Base-by-base conservation (phyloP, 2,888 invertebrate species). In the Agapostemon virescens region DNA sequence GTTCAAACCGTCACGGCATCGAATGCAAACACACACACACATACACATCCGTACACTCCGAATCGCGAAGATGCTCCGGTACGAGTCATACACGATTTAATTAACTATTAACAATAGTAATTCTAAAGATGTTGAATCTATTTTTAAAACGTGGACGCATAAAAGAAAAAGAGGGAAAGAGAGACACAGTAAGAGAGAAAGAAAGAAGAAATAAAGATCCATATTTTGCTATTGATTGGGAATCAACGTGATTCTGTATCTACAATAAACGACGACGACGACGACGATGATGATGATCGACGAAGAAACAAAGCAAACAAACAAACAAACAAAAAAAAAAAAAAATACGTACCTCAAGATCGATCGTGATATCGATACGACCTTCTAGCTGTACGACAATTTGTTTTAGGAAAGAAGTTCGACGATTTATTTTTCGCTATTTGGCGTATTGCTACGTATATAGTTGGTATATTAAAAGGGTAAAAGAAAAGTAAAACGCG, bases 81-180 rank as follows among this genome's bases (percentile, higher is more conserved):
- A 85, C 79, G 85, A 88, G 84, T 87, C 85, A 85, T 82, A 85
- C 87, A 85, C 87, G 88, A 88, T 88, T 90, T 89, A 89, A 90
- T 88, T 89, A 89, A 89, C 88, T 90, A 87, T 89, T 89, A 90
- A 90, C 88, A 86, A 88, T 90, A 91, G 89, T 63, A 87, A 87
- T 90, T 85, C 90, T 91, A 90, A 91, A 92, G 88, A 91, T 89
- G 90, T 92, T 91, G 90, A 92, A 87, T 91, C 90, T 92, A 92
- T 92, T 92, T 92, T 92, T 92, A 89, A 63, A 91, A 89, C 87
- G 88, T 87, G 88, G 88, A 89, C 90, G 88, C 88, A 85, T 88
- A 85, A 30, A 17, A 30, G 58, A 45, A 20, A 45, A 9, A 45
- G 9, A n/a, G n/a, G n/a, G 45, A n/a, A 38, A 38, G 52, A 52